Percentiles rank a stretch among this genome's conserved stretches.
These are phyloP conservation scores for Rhizomys pruinosus DNA, from an alignment of 2,113 vertebrate species.

Conservation along the genomic window DNA sequence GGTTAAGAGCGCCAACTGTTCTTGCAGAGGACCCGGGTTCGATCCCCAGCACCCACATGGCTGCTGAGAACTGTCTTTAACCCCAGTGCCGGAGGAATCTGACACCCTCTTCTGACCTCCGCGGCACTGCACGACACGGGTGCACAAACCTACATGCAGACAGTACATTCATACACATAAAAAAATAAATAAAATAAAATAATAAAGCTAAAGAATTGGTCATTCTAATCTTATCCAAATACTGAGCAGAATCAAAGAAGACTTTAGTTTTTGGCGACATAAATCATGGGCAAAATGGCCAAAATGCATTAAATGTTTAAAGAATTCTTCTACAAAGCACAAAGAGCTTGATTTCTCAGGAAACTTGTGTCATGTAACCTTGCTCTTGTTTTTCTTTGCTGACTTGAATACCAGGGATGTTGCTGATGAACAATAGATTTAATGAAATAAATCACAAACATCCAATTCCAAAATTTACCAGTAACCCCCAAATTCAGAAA, in stretches of 20 bases:
- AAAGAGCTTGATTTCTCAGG: background rate
- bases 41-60: no score
- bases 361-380: background rate
- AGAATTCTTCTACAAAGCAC: background rate
- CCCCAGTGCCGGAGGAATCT: no score
- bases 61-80: no score
- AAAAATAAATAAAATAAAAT: no score
- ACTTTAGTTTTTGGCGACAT: slow-evolving; percentile 18
- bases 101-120: no score
- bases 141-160: no score
- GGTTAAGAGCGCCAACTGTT: no score
- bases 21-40: no score
- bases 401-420: background rate
- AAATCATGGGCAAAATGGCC: background rate
- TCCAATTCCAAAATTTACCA: background rate
- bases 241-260: background rate
- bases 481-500: background rate
- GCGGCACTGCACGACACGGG: no score
- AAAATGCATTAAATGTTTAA: background rate
- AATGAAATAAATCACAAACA: background rate
- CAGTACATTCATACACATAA: no score
- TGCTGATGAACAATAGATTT: background rate
- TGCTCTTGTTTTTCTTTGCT: background rate
- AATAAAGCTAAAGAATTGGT: background rate
- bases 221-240: background rate